Evolutionary conservation across 2,888 invertebrate species (phyloP), one percentile per base, ranked within the genome.

Genomic region (Trichogramma dendrolimi): DNA sequence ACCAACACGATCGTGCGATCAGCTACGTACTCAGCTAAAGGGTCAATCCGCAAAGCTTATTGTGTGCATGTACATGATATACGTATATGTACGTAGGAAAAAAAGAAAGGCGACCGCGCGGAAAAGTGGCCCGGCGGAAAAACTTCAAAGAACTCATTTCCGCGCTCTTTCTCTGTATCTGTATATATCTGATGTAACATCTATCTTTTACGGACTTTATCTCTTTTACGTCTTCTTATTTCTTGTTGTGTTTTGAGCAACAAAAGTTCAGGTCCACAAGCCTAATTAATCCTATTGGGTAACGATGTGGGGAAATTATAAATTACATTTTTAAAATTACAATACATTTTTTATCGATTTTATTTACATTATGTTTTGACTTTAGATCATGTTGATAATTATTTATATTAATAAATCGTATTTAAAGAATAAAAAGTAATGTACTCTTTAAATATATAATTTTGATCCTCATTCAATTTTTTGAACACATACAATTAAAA

Each of bases 71-170:
- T 27, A 27, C 27, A 27, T 27, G 27, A 27, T 27, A 27, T 41
- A 10, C 39, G 11, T 56, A 14, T 56, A 39, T 55, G 27, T 43
- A 51, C n/a, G 40, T 5, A 27, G 10, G 42, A 42, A 38, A 50
- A 55, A 8, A n/a, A 52, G 8, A n/a, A 40, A 43, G 4, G 53
- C 7, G 41, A 55, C 46, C 10, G 4, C 41, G 49, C 7, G 43
- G 42, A 27, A 50, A 60, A 51, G 44, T 7, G 8, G 50, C 48
- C 51, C 52, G 47, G 38, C 44, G 44, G 58, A 49, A 61, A 65
- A 62, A 62, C 62, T 65, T 62, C 60, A 65, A 65, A 65, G 60
- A 53, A 56, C 59, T 54, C 55, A 60, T 58, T 58, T 58, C 38
- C 51, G 52, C 40, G 38, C 59, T 49, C 39, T 39, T 7, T 47